These are phyloP conservation scores for Mallotus villosus DNA, from an alignment of 2,797 vertebrate genomes.

Conservation along the genomic window DNA sequence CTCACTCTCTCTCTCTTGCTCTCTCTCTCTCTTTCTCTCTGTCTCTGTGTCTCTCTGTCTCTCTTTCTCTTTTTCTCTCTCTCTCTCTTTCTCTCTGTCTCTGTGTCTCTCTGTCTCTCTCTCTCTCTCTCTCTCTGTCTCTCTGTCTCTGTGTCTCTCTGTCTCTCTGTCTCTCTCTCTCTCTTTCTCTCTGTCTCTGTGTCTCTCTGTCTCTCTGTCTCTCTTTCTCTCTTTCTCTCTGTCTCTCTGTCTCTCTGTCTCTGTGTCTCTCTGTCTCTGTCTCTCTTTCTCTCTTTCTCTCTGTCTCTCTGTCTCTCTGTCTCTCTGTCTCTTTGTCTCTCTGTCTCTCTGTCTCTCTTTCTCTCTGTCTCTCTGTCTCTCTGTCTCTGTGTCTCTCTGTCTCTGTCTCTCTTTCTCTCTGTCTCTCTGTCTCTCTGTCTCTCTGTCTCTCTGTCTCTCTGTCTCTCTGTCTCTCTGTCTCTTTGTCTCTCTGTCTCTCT, in stretches of 20 bases:
- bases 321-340: constrained; percentile 24
- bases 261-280: constrained; percentile 44
- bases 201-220: neutral
- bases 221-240: constrained; percentile 35
- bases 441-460: constrained; percentile 17
- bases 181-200: constrained; percentile 28
- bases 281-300: constrained; percentile 6
- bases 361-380: neutral
- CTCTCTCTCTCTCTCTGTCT: constrained; percentile 22
- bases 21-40: constrained; percentile 8
- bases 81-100: neutral
- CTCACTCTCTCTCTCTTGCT: constrained; percentile 57
- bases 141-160: too few species aligned
- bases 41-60: constrained; percentile 43
- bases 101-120: neutral
- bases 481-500: constrained; percentile 52
- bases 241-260: constrained; percentile 43
- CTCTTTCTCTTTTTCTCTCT: too few species aligned
- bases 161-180: neutral
- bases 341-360: neutral
- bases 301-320: constrained; percentile 31
- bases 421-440: too few species aligned
- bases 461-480: neutral
- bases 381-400: constrained; percentile 11
- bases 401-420: constrained; percentile 44